phyloP scores from a whole-genome alignment of 1,140 invertebrate genomes.

The Temnothorax nylanderi region DNA sequence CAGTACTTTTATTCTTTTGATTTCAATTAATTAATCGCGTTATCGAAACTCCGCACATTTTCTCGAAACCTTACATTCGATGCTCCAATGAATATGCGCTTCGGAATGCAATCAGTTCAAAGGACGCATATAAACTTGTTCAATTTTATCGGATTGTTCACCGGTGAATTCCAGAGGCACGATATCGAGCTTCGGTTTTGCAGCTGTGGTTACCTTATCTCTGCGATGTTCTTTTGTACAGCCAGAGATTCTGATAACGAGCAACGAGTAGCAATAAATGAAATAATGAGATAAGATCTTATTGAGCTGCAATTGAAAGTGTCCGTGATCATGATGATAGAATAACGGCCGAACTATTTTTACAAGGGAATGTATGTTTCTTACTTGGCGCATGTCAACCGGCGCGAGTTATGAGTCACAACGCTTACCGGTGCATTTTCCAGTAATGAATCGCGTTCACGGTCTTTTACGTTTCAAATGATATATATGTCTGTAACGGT shows the following conservation, averaged over 20 bases:
- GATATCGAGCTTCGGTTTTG: slow-evolving; percentile 26
- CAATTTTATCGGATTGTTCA: slow-evolving; percentile 15
- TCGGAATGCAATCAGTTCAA: slow-evolving; percentile 15
- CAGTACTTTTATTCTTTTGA: background rate
- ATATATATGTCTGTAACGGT: background rate
- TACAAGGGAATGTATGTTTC: slow-evolving; percentile 25
- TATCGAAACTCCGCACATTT: background rate
- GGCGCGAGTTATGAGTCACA: slow-evolving; percentile 67
- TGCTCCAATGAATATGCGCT: background rate
- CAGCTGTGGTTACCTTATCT: slow-evolving; percentile 19
- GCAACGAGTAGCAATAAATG: slow-evolving; percentile 24
- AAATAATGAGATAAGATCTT: slow-evolving; percentile 63
- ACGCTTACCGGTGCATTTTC: slow-evolving; percentile 65
- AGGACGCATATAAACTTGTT: slow-evolving; percentile 22
- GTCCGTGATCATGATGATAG: slow-evolving; percentile 35
- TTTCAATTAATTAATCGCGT: background rate
- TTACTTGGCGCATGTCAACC: slow-evolving; percentile 53
- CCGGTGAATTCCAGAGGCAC: slow-evolving; percentile 36
- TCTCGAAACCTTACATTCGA: background rate
- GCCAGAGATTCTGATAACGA: background rate
- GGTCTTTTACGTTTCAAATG: slow-evolving; percentile 10
- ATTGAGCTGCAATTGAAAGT: slow-evolving; percentile 64
- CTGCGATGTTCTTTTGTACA: background rate
- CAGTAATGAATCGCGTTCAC: slow-evolving; percentile 64
- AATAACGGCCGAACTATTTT: slow-evolving; percentile 55